Conservation (phyloP, 2,113 vertebrate species). For the Epinephelus moara region DNA sequence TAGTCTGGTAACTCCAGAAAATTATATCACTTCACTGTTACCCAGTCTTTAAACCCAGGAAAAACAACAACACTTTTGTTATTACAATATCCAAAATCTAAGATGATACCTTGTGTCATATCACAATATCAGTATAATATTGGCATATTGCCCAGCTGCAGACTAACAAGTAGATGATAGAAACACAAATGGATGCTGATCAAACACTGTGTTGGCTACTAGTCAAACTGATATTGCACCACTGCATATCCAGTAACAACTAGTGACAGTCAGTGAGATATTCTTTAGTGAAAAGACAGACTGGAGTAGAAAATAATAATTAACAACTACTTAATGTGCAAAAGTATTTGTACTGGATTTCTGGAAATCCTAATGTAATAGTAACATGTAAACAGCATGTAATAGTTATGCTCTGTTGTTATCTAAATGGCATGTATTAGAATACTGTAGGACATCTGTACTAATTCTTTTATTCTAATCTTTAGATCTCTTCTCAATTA, state of each 20-base stretch:
- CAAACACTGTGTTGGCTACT: not conserved
- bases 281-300: not conserved
- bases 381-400: not conserved
- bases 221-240: not conserved
- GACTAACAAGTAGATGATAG: not conserved
- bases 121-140: too few relatives aligned
- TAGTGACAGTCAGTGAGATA: not conserved
- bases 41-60: too few relatives aligned
- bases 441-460: not conserved
- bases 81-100: too few relatives aligned
- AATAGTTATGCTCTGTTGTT: not conserved
- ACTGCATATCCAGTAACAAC: not conserved
- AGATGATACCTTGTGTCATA: too few relatives aligned
- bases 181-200: conserved; percentile 1
- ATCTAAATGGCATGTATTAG: not conserved
- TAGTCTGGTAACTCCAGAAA: too few relatives aligned
- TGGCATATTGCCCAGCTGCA: too few relatives aligned
- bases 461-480: not conserved
- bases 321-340: too few relatives aligned
- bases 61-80: too few relatives aligned
- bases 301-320: not conserved
- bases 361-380: not conserved
- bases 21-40: too few relatives aligned
- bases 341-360: not conserved
- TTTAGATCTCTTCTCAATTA: too few relatives aligned